Percentiles rank a stretch among this genome's conserved stretches.
These are phyloP conservation scores for Urosaurus nigricauda DNA, from an alignment of 2,797 vertebrate genomes.

Conservation along the genomic window DNA sequence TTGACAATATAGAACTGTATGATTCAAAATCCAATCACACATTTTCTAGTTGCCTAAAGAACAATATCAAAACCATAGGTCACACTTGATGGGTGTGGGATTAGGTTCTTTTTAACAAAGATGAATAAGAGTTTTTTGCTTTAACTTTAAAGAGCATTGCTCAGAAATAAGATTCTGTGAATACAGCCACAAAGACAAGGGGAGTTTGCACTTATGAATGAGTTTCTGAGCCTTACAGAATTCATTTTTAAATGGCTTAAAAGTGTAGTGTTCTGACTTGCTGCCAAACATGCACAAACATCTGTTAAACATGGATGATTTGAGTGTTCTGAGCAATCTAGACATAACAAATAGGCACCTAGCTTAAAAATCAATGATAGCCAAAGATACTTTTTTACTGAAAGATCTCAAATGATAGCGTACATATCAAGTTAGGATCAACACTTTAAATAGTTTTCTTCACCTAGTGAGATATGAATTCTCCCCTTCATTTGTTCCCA, in stretches of 20 bases:
- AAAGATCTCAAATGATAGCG: not conserved
- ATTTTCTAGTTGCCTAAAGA: not conserved
- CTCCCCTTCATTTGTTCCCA: not conserved
- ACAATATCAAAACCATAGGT: constrained; percentile 3
- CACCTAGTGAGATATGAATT: not conserved
- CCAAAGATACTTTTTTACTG: not conserved
- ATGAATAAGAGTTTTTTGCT: not conserved
- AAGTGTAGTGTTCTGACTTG: not conserved
- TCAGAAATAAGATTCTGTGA: not conserved
- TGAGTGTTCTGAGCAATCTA: not conserved
- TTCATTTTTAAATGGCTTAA: not conserved
- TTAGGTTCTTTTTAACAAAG: not conserved
- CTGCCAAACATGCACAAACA: not conserved
- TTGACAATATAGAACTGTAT: not conserved
- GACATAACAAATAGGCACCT: not conserved
- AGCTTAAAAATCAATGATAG: not conserved
- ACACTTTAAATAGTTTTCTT: not conserved
- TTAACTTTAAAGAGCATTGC: not conserved
- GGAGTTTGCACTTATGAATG: not conserved
- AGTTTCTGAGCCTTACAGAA: not conserved
- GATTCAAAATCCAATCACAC: not conserved
- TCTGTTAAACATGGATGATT: not conserved
- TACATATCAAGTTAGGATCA: too few relatives aligned
- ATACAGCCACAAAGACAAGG: not conserved
- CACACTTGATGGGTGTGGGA: not conserved